These are phyloP conservation scores for Tyria jacobaeae DNA, from an alignment of 2,888 invertebrate genomes.

Conservation along the genomic window DNA sequence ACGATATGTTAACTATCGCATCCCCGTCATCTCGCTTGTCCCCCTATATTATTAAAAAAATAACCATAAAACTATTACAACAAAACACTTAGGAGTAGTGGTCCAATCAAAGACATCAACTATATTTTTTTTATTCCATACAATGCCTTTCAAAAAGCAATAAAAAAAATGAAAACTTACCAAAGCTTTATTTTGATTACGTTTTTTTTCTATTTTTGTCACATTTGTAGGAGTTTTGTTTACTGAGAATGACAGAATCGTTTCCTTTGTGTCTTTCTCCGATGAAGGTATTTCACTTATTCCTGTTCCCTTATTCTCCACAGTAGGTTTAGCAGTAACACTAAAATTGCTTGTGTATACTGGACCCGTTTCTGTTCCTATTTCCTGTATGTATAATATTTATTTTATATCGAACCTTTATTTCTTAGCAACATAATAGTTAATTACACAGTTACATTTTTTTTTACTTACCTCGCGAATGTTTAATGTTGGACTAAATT, in stretches of 20 bases:
- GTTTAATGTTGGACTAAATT: background rate
- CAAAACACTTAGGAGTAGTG: too few species aligned
- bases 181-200: constrained; percentile 5
- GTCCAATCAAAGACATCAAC: too few species aligned
- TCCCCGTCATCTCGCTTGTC: too few species aligned
- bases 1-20: too few species aligned
- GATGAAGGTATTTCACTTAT: background rate
- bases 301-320: background rate
- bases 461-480: too few species aligned
- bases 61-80: too few species aligned
- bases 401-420: background rate
- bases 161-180: background rate
- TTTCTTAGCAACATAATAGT: background rate
- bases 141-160: too few species aligned
- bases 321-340: background rate
- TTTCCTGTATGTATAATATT: background rate
- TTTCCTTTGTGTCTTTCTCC: background rate
- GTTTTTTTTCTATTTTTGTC: background rate
- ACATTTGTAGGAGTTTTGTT: background rate
- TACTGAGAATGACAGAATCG: background rate
- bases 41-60: too few species aligned
- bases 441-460: too few species aligned
- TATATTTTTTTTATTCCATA: too few species aligned
- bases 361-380: background rate
- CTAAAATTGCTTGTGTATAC: background rate